Percentiles rank a stretch among this genome's conserved stretches.
Conservation (phyloP, 2,797 vertebrate genomes). For the Tapera naevia region DNA sequence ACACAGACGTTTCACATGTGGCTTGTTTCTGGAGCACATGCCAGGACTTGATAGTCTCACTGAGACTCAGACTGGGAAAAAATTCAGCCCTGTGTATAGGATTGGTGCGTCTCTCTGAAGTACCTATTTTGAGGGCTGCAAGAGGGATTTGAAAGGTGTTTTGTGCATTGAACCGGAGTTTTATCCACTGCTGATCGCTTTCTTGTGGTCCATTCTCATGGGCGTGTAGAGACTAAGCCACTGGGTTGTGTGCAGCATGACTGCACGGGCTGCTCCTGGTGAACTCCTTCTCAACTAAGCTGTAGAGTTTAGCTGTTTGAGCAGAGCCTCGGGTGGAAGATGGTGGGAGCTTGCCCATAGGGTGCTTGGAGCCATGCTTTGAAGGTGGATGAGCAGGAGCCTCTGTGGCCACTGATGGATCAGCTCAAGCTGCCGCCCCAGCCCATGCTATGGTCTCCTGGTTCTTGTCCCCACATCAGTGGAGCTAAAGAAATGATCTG, state of each 20-base stretch:
- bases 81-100: not conserved
- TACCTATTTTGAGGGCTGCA: conserved; percentile 11
- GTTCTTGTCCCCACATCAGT: not conserved
- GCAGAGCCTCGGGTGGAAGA: not conserved
- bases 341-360: not conserved
- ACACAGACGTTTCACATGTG: conserved; percentile 15
- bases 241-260: not conserved
- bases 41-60: conserved; percentile 45
- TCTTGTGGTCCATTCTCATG: conserved; percentile 10
- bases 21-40: conserved; percentile 37
- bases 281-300: not conserved
- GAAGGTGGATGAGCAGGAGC: not conserved
- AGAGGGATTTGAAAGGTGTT: conserved; percentile 34
- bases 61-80: conserved; percentile 24
- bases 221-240: not conserved
- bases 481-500: not conserved
- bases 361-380: not conserved
- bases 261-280: not conserved
- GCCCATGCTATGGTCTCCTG: not conserved
- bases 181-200: conserved; percentile 17
- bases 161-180: not conserved
- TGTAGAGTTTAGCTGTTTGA: not conserved
- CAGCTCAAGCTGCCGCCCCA: not conserved
- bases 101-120: conserved; percentile 19
- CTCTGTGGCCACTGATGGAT: not conserved